These are phyloP conservation scores for Sminthurinus aureus DNA, from an alignment of 2,888 invertebrate species.

Conservation along the genomic window DNA sequence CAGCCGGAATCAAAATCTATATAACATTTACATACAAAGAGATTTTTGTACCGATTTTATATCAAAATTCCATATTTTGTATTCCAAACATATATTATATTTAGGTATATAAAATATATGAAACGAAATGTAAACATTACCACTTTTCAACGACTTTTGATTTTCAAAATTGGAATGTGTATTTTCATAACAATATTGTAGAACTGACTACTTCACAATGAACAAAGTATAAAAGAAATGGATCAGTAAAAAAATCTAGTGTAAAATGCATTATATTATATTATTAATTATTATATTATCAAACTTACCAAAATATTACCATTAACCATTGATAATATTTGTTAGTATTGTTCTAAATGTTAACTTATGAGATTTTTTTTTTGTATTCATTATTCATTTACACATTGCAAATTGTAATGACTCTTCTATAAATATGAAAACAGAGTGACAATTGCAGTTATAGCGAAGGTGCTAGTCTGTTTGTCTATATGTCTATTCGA, in stretches of 20 bases:
- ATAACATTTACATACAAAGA: slow-evolving; percentile 2
- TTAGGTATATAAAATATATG: too few relatives aligned
- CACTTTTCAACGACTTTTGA: neutral
- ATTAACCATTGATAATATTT: too few relatives aligned
- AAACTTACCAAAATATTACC: too few relatives aligned
- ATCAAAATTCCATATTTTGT: too few relatives aligned
- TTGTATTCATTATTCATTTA: neutral
- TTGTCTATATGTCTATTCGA: slow-evolving; percentile 6
- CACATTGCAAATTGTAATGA: neutral
- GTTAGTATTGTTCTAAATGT: too few relatives aligned
- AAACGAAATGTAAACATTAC: neutral
- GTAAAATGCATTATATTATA: too few relatives aligned
- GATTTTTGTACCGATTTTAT: neutral
- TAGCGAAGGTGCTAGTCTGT: slow-evolving; percentile 2
- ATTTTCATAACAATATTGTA: too few relatives aligned
- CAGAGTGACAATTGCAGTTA: neutral
- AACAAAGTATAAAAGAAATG: neutral
- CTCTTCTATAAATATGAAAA: neutral
- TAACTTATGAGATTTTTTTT: too few relatives aligned
- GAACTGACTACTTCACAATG: neutral
- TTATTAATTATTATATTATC: too few relatives aligned
- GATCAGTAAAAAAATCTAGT: too few relatives aligned
- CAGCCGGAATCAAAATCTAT: neutral
- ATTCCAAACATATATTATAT: too few relatives aligned
- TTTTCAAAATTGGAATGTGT: neutral